These are phyloP conservation scores for Otus scops DNA, from an alignment of 2,797 vertebrate species.

Conservation along the genomic window DNA sequence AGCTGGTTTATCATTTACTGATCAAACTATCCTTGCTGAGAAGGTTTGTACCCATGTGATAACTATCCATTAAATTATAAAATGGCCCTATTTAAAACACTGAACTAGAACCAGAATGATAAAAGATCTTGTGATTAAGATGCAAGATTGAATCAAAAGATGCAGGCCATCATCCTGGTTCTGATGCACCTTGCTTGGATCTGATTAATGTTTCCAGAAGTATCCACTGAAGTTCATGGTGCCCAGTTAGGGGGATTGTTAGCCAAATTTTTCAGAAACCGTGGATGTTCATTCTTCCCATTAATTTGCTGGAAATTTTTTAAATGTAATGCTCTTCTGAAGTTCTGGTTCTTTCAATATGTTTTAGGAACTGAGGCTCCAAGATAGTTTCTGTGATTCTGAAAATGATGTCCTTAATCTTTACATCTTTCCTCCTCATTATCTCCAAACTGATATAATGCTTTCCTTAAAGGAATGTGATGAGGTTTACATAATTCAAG, in stretches of 20 bases:
- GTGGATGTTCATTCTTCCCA: neutral
- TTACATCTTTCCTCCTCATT: neutral
- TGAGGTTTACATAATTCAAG: neutral
- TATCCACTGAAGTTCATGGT: neutral
- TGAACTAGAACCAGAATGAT: neutral
- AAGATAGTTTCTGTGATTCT: neutral
- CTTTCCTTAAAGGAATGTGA: neutral
- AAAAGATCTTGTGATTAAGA: neutral
- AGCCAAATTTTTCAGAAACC: neutral
- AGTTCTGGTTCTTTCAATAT: neutral
- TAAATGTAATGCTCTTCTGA: neutral
- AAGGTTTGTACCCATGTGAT: neutral
- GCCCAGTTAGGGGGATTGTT: neutral
- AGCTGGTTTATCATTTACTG: neutral
- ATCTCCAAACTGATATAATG: neutral
- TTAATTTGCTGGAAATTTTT: neutral
- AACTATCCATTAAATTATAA: neutral
- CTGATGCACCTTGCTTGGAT: neutral
- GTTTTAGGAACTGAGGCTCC: neutral
- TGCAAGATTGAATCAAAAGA: neutral
- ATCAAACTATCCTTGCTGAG: neutral
- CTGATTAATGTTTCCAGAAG: neutral
- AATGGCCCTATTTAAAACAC: neutral
- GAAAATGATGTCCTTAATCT: neutral
- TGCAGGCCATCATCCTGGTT: neutral